Base-by-base conservation (phyloP, 64 coral and sea anemone genomes). In the Actinia tenebrosa region DNA sequence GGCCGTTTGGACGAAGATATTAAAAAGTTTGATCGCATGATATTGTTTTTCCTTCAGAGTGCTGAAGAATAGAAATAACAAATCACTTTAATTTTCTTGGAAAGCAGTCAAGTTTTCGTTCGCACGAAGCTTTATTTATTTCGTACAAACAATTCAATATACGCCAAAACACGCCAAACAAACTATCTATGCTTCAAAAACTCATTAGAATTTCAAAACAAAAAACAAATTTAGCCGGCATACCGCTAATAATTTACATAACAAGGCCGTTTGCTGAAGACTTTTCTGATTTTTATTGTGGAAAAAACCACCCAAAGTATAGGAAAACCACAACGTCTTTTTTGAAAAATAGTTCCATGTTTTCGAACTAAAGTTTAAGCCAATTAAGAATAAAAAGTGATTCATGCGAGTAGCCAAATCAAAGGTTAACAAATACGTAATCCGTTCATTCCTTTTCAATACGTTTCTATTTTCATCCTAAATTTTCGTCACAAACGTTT, bases 121-220 rank as follows among this genome's bases (percentile, higher is more conserved):
- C 20, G 6, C 10, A n/a, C n/a, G 30, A 1, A 66, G 10, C 69
- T 42, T 27, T 75, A 75, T 26, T 30, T 75, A 75, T 42, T 30
- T 30, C 23, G 69, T 69, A 30, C 37, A 42, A 75, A 42, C 20
- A 30, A 75, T 75, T 26, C 27, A 30, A 66, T 10, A 15, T 25
- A 42, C n/a, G 69, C 15, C 69, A 75, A 30, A 75, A 75, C 69
- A 75, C 0, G 69, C 26, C 43, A 75, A 75, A 75, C 26, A 42
- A 75, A 42, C 69, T 75, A 37, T 75, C n/a, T 75, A 66, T 66
- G 63, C 27, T 30, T 75, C 69, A 75, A 75, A 75, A 42, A 27
- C 27, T 75, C 27, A 75, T 75, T 75, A 75, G n/a, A 75, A 75
- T 75, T 30, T 75, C 69, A 75, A 75, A 42, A 75, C 69, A 75